phyloP scores from a whole-genome alignment of 2,888 invertebrate species.

The Salpingus planirostris region DNA sequence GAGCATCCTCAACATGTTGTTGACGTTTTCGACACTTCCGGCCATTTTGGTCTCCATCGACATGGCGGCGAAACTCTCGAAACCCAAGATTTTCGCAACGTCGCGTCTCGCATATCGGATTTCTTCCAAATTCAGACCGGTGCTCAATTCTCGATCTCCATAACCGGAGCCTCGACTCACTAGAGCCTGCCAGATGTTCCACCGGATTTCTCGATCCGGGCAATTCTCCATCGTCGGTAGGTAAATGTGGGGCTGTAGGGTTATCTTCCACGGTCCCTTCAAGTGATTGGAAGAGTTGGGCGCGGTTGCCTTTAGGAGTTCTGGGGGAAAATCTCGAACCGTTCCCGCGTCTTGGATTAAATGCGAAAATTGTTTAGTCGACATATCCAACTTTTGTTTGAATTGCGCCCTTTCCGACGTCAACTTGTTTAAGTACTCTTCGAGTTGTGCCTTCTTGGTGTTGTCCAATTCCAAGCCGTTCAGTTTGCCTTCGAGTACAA shows the following conservation, averaged over 20 bases:
- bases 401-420: conserved; percentile 53
- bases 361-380: conserved; percentile 58
- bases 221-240: conserved; percentile 77
- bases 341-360: conserved; percentile 56
- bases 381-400: conserved; percentile 56
- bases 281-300: conserved; percentile 49
- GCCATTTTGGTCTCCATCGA: conserved; percentile 95
- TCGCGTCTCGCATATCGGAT: conserved; percentile 60
- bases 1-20: conserved; percentile 58
- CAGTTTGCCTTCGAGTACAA: conserved; percentile 69
- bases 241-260: conserved; percentile 64
- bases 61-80: conserved; percentile 70
- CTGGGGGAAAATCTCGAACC: conserved; percentile 65
- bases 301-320: conserved; percentile 57
- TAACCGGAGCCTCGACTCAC: conserved; percentile 60
- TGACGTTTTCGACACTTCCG: conserved; percentile 64
- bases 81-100: conserved; percentile 72
- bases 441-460: conserved; percentile 47
- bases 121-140: conserved; percentile 67
- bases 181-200: conserved; percentile 79
- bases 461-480: conserved; percentile 67
- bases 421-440: conserved; percentile 46
- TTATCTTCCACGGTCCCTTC: conserved; percentile 78
- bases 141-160: conserved; percentile 55
- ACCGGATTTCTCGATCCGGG: conserved; percentile 64